Evolutionary conservation across 2,113 vertebrate species (phyloP).

Genomic region (Rana temporaria): DNA sequence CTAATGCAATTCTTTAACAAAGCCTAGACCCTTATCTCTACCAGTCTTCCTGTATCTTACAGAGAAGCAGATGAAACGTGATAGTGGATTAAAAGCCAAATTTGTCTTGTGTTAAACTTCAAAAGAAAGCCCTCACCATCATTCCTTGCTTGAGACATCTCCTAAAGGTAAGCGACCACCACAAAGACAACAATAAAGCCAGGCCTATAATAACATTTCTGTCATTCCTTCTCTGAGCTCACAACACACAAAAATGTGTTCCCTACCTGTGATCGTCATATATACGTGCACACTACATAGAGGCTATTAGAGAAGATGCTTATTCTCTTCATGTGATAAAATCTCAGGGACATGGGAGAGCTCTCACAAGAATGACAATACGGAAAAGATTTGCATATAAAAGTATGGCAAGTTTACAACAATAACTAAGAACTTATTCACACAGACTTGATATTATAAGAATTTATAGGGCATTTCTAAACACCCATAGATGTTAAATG

Average conservation of each 20-base stretch:
- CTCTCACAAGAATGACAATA: slow-evolving; percentile 1
- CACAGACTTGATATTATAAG: too few relatives aligned
- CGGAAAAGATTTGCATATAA: background rate
- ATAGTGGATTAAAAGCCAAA: slow-evolving; percentile 54
- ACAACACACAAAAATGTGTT: slow-evolving; percentile 34
- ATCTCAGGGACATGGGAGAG: slow-evolving; percentile 1
- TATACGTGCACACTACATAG: slow-evolving; percentile 7
- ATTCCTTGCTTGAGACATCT: slow-evolving; percentile 52
- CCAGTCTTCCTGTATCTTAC: slow-evolving; percentile 34
- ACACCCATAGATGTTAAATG: too few relatives aligned
- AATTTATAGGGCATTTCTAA: too few relatives aligned
- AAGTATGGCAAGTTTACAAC: background rate
- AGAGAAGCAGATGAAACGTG: slow-evolving; percentile 48
- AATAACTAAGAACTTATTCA: too few relatives aligned
- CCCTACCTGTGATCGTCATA: slow-evolving; percentile 6
- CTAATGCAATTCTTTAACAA: slow-evolving; percentile 27
- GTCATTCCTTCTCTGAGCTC: slow-evolving; percentile 34
- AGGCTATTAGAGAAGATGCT: background rate
- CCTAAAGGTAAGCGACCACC: slow-evolving; percentile 50
- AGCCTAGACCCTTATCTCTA: slow-evolving; percentile 44
- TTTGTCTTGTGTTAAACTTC: slow-evolving; percentile 56
- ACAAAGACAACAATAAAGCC: slow-evolving; percentile 50
- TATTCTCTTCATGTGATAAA: background rate
- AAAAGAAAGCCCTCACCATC: slow-evolving; percentile 54
- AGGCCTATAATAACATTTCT: slow-evolving; percentile 50